Base-by-base conservation (phyloP, 2,888 invertebrate species). In the Polyploca ridens region DNA sequence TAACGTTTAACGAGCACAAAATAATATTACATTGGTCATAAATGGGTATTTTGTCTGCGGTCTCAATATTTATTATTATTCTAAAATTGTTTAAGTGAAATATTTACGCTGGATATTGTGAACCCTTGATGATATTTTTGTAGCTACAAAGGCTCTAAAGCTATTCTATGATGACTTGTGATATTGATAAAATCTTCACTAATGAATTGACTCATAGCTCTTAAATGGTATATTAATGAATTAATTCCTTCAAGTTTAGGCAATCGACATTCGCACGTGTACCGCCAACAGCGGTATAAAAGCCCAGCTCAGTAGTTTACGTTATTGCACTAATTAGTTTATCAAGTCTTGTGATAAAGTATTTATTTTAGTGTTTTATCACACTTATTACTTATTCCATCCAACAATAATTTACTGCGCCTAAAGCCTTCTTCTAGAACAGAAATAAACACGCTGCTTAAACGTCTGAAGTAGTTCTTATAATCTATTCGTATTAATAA, bases 211-310 rank as follows among this genome's bases (percentile, higher is more conserved):
- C 54, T 54, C 54, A 54, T 54, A 19, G 54, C 54, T 19, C 54
- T 54, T 8, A 54, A 49, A 49, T n/a, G 16, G 46, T 7, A 11
- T 46, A n/a, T 27, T 14, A 46, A 46, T n/a, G 3, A 46, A 46
- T 49, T 1, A 49, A 54, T 54, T 54, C 54, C 16, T 54, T 54
- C 54, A 54, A 10, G 54, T 54, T 49, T 19, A 54, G 54, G 54
- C 19, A 54, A 54, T 54, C 54, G 16, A 54, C n/a, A 54, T 54
- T 54, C 10, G 54, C 54, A 54, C 54, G 54, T 54, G 54, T 54
- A 19, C 54, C 4, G 54, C 54, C 54, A 10, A 19, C 8, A 54
- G 19, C 4, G 5, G 13, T 41, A 19, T 19, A n/a, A 10, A 5
- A 7, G 8, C 8, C 1, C 19, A 4, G 41, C 13, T 35, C 46